Evolutionary conservation across 1,140 invertebrate genomes (phyloP), one percentile per base, ranked within the genome.

Genomic region (Parasteatoda tepidariorum): DNA sequence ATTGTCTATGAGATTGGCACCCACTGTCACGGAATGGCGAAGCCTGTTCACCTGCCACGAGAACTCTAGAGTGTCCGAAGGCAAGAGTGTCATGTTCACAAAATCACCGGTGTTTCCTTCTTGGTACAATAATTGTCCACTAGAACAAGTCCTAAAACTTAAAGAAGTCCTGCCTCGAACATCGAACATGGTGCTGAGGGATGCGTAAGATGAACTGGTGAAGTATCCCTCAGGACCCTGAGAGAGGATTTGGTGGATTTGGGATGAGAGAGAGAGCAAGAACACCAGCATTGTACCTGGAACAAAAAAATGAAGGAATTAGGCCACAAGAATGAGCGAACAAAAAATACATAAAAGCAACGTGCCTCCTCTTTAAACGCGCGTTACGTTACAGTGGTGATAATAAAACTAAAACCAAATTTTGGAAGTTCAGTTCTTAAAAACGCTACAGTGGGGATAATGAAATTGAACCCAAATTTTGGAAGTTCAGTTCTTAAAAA

Each of bases 81-180:
- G 54, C 3, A 83, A 41, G 2, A 87, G 76, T 13, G 62, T 33
- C 18, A 87, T 26, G 24, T 66, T 57, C 22, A 85, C 64, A 55
- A 62, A 85, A 38, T 87, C 84, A n/a, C 79, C 86, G 9, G 33
- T 59, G 28, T 24, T 28, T 9, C 86, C 86, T 22, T 68, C 54
- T 67, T 86, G 86, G 54, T 79, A 81, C 4, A 87, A 66, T 2
- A 87, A 59, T 28, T 71, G 38, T 7, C 86, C 86, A 26, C 33
- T 79, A 22, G 86, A 79, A 67, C 86, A 87, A 2, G 86, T 86
- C n/a, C 86, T 54, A 41, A 87, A 86, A 66, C 86, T 86, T 26
- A 87, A 82, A 18, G 84, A 81, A 7, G 86, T 86, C 31, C 70
- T 66, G 3, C 34, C 28, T 22, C 67, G 67, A 6, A 82, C 34